Conservation (phyloP, 2,797 vertebrate genomes). For the Dermochelys coriacea region DNA sequence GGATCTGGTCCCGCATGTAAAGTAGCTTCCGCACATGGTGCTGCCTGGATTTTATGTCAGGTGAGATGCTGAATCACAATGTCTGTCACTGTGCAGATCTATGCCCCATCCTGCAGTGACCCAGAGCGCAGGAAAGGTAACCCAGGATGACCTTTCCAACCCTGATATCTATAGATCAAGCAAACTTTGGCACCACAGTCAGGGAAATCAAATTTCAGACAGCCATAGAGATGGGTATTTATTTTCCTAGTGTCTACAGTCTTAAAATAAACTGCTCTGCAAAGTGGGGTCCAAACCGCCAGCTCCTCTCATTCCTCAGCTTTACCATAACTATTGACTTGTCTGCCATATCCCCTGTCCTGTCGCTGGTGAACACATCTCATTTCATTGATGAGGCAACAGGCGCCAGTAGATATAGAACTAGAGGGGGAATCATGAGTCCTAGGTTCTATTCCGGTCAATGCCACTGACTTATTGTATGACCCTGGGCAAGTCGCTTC, state of each 20-base stretch:
- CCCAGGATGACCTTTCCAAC: neutral
- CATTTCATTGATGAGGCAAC: neutral
- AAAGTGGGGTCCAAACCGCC: neutral
- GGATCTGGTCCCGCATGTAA: rapidly evolving
- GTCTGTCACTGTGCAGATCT: neutral
- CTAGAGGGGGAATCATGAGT: neutral
- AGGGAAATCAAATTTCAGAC: neutral
- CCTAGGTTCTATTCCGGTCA: neutral
- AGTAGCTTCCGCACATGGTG: neutral
- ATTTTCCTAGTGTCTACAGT: neutral
- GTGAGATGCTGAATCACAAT: neutral
- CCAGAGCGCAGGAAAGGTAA: neutral
- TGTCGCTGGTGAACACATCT: neutral
- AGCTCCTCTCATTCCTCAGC: neutral
- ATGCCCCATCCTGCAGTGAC: neutral
- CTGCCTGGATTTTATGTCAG: neutral
- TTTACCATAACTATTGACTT: neutral
- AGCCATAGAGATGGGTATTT: neutral
- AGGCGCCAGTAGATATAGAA: neutral
- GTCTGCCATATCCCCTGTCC: neutral
- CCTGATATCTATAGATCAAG: neutral
- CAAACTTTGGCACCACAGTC: neutral
- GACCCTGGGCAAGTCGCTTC: neutral
- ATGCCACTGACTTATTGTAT: neutral
- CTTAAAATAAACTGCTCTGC: neutral